These are phyloP conservation scores for Dione vanillae DNA, from an alignment of 2,888 invertebrate genomes.

Conservation along the genomic window DNA sequence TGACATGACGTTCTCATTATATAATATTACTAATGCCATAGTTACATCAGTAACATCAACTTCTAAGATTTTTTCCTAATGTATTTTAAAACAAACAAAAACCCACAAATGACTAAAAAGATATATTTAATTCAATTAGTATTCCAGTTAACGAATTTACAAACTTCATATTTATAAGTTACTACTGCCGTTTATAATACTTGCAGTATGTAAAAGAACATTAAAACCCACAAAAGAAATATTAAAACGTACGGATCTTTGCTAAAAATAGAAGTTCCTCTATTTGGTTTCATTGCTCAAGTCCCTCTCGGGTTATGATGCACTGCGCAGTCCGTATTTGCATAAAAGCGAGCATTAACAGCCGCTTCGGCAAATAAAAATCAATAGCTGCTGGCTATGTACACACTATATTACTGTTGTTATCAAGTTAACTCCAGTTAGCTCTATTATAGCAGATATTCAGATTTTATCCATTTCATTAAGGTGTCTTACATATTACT, in stretches of 20 bases:
- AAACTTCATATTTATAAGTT: no score
- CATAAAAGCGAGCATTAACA: conserved; percentile 82
- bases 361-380: conserved; percentile 75
- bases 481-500: no score
- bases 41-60: no score
- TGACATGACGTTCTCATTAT: no score
- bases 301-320: conserved; percentile 64
- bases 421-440: conserved; percentile 17
- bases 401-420: conserved; percentile 15
- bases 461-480: conserved; percentile 14
- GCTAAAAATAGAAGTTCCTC: conserved; percentile 40
- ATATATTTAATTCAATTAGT: no score
- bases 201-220: no score
- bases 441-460: not conserved
- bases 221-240: conserved; percentile 3
- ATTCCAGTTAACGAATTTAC: no score
- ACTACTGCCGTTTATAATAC: no score
- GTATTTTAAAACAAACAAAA: no score
- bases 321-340: conserved; percentile 80
- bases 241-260: not conserved
- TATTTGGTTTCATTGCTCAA: conserved; percentile 50
- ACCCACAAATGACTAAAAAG: no score
- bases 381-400: conserved; percentile 61
- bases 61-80: no score
- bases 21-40: no score